Percentiles rank a stretch among this genome's conserved stretches.
Conservation (phyloP, 1,140 invertebrate species). For the Euglossa dilemma region DNA sequence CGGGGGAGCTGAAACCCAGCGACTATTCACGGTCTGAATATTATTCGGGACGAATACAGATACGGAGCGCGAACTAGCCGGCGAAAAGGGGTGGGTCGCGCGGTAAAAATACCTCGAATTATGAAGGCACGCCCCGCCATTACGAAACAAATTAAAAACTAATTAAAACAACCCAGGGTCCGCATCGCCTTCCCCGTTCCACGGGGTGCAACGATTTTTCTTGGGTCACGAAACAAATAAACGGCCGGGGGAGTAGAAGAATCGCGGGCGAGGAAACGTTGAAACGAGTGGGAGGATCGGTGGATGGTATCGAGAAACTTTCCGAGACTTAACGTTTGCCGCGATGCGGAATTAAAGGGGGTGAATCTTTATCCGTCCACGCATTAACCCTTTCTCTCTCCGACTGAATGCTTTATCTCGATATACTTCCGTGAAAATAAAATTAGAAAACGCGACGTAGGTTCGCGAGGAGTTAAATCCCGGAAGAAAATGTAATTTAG, state of each 20-base stretch:
- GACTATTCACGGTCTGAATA: conserved; percentile 64
- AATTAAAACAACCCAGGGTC: conserved; percentile 73
- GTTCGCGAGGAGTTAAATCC: too few relatives aligned
- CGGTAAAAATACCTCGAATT: conserved; percentile 73
- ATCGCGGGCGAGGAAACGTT: background rate
- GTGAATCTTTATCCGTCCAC: background rate
- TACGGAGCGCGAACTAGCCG: conserved; percentile 53
- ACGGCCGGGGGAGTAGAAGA: too few relatives aligned
- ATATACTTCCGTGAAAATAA: too few relatives aligned
- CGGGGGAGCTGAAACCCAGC: conserved; percentile 61
- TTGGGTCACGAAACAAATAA: conserved; percentile 13
- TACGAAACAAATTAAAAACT: conserved; percentile 79
- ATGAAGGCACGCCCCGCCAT: conserved; percentile 70
- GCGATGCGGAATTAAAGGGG: background rate
- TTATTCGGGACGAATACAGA: conserved; percentile 57
- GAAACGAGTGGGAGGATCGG: background rate
- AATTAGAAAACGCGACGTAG: too few relatives aligned
- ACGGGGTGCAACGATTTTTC: conserved; percentile 22
- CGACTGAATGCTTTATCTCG: too few relatives aligned
- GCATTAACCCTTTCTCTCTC: too few relatives aligned
- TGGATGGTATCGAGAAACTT: too few relatives aligned
- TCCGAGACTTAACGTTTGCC: background rate
- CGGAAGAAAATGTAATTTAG: too few relatives aligned
- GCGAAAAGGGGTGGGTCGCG: conserved; percentile 56
- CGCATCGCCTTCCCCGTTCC: background rate